A percentile compares a stretch with the other conserved stretches of the same genome.
Evolutionary conservation across 2,888 invertebrate species (phyloP).

Genomic region (Blera fallax): DNA sequence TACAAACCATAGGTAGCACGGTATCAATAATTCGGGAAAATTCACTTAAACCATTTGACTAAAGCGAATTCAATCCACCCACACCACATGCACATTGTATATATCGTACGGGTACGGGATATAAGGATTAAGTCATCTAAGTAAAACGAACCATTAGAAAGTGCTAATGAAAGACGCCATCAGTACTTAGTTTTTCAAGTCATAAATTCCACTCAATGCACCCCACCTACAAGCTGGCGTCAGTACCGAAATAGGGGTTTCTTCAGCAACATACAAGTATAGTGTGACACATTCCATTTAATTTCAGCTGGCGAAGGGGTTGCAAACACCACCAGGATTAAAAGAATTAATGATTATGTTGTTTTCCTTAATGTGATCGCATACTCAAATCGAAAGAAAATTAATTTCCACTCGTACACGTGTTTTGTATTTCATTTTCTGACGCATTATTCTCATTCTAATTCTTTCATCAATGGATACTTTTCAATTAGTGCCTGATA

Average conservation of each 20-base stretch:
- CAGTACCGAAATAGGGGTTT: neutral
- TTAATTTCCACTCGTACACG: neutral
- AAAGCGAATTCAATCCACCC: neutral
- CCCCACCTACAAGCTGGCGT: neutral
- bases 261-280: too few relatives aligned
- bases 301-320: slow-evolving; percentile 20
- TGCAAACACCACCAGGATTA: neutral
- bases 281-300: neutral
- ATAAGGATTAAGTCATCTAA: neutral
- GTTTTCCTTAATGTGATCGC: neutral
- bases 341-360: slow-evolving; percentile 1
- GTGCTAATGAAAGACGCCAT: neutral
- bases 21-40: too few relatives aligned
- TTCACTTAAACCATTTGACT: neutral
- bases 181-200: neutral
- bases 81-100: slow-evolving; percentile 5
- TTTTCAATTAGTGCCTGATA: neutral
- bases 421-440: neutral
- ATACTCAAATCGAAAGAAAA: slow-evolving; percentile 5
- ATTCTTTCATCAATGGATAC: neutral
- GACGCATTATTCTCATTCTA: neutral
- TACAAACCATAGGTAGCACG: too few relatives aligned
- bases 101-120: neutral
- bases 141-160: neutral
- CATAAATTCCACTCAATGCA: slow-evolving; percentile 22